Evolutionary conservation across 1,140 invertebrate species (phyloP), one percentile per base, ranked within the genome.

Genomic region (Tetramorium parvispinum): DNA sequence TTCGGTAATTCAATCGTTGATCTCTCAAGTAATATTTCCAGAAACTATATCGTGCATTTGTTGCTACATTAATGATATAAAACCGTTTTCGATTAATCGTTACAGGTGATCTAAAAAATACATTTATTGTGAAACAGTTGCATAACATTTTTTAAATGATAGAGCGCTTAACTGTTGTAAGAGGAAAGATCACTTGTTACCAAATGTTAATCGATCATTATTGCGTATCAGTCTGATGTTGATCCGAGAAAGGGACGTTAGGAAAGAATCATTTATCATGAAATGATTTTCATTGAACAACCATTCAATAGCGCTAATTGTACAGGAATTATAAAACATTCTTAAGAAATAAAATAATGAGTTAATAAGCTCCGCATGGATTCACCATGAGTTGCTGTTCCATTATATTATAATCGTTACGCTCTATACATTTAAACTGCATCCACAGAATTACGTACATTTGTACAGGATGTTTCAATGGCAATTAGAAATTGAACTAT

Each of bases 181-280:
- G 43, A 27, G 11, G 10, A 55, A 40, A 70, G 21, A 18, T 24
- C 16, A 68, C n/a, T 70, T 13, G 8, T 70, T 70, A 81, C 16
- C 21, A 43, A 78, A 78, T 78, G 24, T 63, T 61, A 59, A 78
- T 78, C 75, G 75, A 78, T 78, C 75, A 61, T 78, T 61, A 77
- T 76, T 43, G 53, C 73, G 40, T 46, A 43, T 78, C 57, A 59
- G 18, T 63, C 57, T 63, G 37, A 27, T n/a, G 32, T 8, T 55
- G 75, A 32, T 32, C 16, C 24, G 75, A 77, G 75, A 77, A 77
- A 77, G 43, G 49, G 49, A 40, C 40, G 18, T 78, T 61, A 55
- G 57, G 43, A 78, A 78, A 61, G 57, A 18, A 61, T 61, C 75
- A 78, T 78, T 78, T 63, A 78, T 78, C 75, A 78, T 10, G 37